These are phyloP conservation scores for Nyctibius bracteatus DNA, from an alignment of 2,113 vertebrate genomes.

Conservation along the genomic window DNA sequence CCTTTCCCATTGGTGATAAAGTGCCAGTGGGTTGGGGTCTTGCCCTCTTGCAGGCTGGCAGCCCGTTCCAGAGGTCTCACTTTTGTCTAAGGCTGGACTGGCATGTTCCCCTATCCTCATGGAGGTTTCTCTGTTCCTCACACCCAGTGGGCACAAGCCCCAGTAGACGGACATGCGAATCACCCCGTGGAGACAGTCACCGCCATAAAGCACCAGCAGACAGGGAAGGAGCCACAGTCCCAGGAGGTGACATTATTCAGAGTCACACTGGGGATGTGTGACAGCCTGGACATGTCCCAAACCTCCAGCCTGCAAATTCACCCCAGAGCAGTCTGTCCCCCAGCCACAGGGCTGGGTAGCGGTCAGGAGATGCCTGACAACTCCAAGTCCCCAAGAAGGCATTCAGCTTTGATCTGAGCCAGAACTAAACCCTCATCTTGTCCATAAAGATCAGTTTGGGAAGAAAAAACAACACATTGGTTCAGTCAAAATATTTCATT, in stretches of 20 bases:
- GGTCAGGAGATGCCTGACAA: background rate
- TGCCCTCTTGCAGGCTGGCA: background rate
- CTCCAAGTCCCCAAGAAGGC: background rate
- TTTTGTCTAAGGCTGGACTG: background rate
- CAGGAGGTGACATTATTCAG: background rate
- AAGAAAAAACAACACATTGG: slow-evolving; percentile 11
- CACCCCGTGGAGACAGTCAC: accelerated
- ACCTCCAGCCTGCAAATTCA: background rate
- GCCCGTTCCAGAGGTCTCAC: background rate
- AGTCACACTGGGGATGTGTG: background rate
- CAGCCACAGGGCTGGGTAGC: accelerated
- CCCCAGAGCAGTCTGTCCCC: background rate
- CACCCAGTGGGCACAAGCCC: accelerated
- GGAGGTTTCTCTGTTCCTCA: background rate
- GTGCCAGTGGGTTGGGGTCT: background rate
- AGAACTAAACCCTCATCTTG: background rate
- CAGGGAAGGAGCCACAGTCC: background rate
- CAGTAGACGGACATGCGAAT: background rate
- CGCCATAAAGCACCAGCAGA: background rate
- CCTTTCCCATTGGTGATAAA: background rate
- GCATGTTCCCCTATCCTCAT: background rate
- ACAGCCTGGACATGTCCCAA: background rate
- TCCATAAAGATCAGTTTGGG: slow-evolving; percentile 12
- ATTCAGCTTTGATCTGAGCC: slow-evolving; percentile 5
- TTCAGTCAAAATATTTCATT: slow-evolving; percentile 45